Evolutionary conservation across 1,140 invertebrate genomes (phyloP), one percentile per base, ranked within the genome.

Genomic region (Hermetia illucens): DNA sequence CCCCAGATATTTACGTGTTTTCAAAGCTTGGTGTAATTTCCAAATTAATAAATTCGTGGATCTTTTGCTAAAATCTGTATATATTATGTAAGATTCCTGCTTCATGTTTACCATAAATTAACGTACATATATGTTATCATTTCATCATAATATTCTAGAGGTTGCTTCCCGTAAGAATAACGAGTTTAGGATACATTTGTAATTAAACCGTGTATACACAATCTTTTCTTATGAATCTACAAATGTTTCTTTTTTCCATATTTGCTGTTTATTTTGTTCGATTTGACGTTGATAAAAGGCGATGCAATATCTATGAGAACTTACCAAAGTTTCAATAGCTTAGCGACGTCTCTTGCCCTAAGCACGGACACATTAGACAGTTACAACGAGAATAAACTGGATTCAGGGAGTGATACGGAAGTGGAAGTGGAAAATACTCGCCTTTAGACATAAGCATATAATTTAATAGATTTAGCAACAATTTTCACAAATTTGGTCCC

Each of bases 221-320:
- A 13, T 27, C 13, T 27, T 35, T 44, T 22, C 19, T 17, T 38
- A 40, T 44, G 27, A 37, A 22, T 37, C 16, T 37, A 21, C 13
- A 13, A 36, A 36, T 21, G n/a, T 21, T 21, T 36, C 24, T 36
- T 36, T 10, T 9, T 9, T 21, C 15, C 24, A 6, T 36, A 12
- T 36, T 34, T 34, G 32, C 16, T 34, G 12, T 34, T 17, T 5
- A 22, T 27, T 21, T 21, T 22, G 20, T n/a, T 29, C 21, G 21
- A n/a, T 25, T 35, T 34, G n/a, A n/a, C 32, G 31, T 20, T 12
- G 9, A 19, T 39, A 42, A 25, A 53, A 58, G 55, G 55, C 51
- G 55, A 58, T 44, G 55, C 55, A 48, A 58, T 56, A 47, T 58
- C 55, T 51, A 55, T 58, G 55, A 58, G 58, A 58, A 58, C 55